These are phyloP conservation scores for Aythya baeri DNA, from an alignment of 2,113 vertebrate species.

Conservation along the genomic window DNA sequence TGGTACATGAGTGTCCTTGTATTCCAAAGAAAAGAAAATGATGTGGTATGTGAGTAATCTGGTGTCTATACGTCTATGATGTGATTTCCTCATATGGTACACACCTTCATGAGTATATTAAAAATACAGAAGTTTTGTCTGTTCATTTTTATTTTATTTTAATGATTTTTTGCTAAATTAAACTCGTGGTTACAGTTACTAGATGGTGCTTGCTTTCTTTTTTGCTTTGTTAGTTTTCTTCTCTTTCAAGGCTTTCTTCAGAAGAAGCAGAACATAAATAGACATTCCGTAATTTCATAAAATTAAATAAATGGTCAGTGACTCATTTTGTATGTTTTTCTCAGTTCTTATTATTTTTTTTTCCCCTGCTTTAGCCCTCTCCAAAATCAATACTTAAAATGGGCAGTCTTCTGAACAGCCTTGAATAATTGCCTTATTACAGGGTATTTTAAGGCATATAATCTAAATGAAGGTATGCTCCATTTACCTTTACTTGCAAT, in stretches of 20 bases:
- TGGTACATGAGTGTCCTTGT: background rate
- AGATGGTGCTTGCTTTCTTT: background rate
- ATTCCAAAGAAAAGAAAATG: background rate
- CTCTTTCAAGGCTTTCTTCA: background rate
- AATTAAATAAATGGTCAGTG: background rate
- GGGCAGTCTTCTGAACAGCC: background rate
- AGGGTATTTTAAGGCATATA: constrained; percentile 45
- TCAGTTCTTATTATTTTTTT: background rate
- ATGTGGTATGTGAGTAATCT: background rate
- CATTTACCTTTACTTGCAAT: constrained; percentile 42
- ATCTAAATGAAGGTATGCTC: constrained; percentile 47
- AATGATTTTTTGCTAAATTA: background rate
- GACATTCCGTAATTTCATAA: background rate
- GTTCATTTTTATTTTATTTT: background rate
- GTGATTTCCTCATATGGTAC: background rate
- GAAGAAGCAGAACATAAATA: background rate
- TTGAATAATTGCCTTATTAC: constrained; percentile 46
- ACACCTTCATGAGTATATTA: background rate
- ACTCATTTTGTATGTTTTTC: background rate
- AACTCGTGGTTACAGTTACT: background rate
- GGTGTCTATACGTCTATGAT: background rate
- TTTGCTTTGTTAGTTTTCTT: background rate
- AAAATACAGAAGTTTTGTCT: background rate
- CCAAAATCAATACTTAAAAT: constrained; percentile 24
- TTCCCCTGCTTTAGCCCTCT: background rate